Percentiles rank a stretch among this genome's conserved stretches.
Conservation (phyloP, 2,113 vertebrate species). For the Dendropsophus ebraccatus region DNA sequence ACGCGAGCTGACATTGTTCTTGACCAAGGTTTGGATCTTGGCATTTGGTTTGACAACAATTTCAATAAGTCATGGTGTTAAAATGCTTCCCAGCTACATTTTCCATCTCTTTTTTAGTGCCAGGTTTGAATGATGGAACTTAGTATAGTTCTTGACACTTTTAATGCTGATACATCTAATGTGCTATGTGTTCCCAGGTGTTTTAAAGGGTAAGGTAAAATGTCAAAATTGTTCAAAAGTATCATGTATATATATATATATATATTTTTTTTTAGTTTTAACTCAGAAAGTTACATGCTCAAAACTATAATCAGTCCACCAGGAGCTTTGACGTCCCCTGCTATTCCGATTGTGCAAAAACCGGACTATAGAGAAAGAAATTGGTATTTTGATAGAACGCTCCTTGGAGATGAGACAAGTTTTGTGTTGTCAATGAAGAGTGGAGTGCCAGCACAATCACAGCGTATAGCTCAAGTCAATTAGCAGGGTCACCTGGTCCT, state of each 20-base stretch:
- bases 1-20: slow-evolving; percentile 45
- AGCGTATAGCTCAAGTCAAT: slow-evolving; percentile 72
- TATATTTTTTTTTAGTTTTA: slow-evolving; percentile 66
- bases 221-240: slow-evolving; percentile 75
- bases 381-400: slow-evolving; percentile 72
- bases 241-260: slow-evolving; percentile 66
- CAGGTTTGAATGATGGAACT: slow-evolving; percentile 71
- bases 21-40: slow-evolving; percentile 41
- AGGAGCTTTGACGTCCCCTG: slow-evolving; percentile 70
- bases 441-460: slow-evolving; percentile 70
- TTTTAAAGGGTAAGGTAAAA: slow-evolving; percentile 76
- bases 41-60: slow-evolving; percentile 58
- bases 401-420: slow-evolving; percentile 69
- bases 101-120: slow-evolving; percentile 68
- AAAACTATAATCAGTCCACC: slow-evolving; percentile 74
- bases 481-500: slow-evolving; percentile 71
- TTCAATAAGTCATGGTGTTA: slow-evolving; percentile 61
- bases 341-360: slow-evolving; percentile 67
- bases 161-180: slow-evolving; percentile 71
- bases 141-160: slow-evolving; percentile 70
- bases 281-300: slow-evolving; percentile 71
- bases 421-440: slow-evolving; percentile 69
- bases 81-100: slow-evolving; percentile 69
- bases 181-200: slow-evolving; percentile 66
- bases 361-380: slow-evolving; percentile 70